A percentile compares a stretch with the other conserved stretches of the same genome.
These are phyloP conservation scores for Poeciliopsis retropinna DNA, from an alignment of 2,113 vertebrate genomes.

Conservation along the genomic window DNA sequence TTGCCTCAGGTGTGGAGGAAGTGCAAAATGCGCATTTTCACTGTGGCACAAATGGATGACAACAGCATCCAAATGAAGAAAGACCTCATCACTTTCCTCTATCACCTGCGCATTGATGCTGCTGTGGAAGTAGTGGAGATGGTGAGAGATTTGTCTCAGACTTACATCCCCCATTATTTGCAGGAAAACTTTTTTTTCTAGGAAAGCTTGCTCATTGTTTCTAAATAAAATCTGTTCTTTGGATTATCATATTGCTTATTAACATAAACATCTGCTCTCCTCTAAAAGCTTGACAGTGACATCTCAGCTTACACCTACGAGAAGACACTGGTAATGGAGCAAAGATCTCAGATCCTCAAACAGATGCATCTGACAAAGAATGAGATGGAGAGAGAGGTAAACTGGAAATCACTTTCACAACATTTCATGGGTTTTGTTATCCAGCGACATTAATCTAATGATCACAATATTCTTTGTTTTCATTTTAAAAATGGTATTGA, in stretches of 20 bases:
- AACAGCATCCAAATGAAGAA: conserved; percentile 99
- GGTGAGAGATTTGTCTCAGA: conserved; percentile 80
- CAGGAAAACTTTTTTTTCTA: too few relatives aligned
- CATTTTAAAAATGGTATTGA: too few relatives aligned
- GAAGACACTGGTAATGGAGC: conserved; percentile 97
- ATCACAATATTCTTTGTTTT: too few relatives aligned
- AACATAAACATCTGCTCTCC: background rate
- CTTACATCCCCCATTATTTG: too few relatives aligned
- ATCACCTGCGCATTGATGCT: conserved; percentile 93
- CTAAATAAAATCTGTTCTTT: background rate
- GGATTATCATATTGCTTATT: background rate
- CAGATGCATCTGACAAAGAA: conserved; percentile 99
- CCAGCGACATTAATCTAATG: too few relatives aligned
- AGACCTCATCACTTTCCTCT: conserved; percentile 94
- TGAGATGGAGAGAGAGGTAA: conserved; percentile 95
- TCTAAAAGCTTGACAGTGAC: conserved; percentile 88
- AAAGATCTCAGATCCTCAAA: conserved; percentile 96
- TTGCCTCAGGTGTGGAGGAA: conserved; percentile 93
- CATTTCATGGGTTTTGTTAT: background rate
- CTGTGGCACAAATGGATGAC: conserved; percentile 97
- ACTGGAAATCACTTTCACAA: background rate
- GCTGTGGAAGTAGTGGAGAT: conserved; percentile 98
- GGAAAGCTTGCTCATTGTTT: too few relatives aligned
- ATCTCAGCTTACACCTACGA: conserved; percentile 98
- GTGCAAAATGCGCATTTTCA: conserved; percentile 99